Conservation (phyloP, 1,140 invertebrate species). For the Phortica variegata region DNA sequence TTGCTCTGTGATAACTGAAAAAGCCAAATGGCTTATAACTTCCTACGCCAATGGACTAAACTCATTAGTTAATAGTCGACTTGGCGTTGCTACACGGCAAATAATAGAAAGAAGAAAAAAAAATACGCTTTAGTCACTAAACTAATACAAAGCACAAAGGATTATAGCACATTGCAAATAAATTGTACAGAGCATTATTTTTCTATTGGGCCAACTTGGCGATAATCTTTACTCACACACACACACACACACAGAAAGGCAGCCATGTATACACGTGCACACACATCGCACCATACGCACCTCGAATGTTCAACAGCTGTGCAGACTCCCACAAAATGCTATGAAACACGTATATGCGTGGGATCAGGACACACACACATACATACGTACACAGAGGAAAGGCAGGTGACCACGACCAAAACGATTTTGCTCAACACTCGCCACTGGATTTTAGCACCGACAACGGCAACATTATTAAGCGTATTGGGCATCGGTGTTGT, state of each 20-base stretch:
- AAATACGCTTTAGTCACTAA: too few relatives aligned
- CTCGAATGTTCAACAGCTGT: conserved; percentile 12
- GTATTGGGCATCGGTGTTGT: too few relatives aligned
- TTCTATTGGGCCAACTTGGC: too few relatives aligned
- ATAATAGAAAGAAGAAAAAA: too few relatives aligned
- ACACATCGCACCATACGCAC: conserved; percentile 16
- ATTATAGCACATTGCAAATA: conserved; percentile 35
- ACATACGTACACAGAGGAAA: not conserved
- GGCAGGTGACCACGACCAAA: not conserved
- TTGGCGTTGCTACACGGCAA: too few relatives aligned
- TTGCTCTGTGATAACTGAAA: too few relatives aligned
- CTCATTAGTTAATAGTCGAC: too few relatives aligned
- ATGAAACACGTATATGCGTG: conserved; percentile 18
- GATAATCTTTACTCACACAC: conserved; percentile 26
- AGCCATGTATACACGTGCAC: conserved; percentile 5
- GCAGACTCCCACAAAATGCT: conserved; percentile 23
- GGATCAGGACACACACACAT: conserved; percentile 6
- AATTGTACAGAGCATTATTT: conserved; percentile 31
- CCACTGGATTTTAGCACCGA: too few relatives aligned
- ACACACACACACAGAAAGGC: conserved; percentile 2
- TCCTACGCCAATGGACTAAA: too few relatives aligned
- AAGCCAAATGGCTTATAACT: too few relatives aligned
- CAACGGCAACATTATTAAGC: too few relatives aligned
- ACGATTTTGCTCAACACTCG: too few relatives aligned
- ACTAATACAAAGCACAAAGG: conserved; percentile 43